phyloP scores from a whole-genome alignment of 2,888 invertebrate genomes.

The Drosophila yooni region DNA sequence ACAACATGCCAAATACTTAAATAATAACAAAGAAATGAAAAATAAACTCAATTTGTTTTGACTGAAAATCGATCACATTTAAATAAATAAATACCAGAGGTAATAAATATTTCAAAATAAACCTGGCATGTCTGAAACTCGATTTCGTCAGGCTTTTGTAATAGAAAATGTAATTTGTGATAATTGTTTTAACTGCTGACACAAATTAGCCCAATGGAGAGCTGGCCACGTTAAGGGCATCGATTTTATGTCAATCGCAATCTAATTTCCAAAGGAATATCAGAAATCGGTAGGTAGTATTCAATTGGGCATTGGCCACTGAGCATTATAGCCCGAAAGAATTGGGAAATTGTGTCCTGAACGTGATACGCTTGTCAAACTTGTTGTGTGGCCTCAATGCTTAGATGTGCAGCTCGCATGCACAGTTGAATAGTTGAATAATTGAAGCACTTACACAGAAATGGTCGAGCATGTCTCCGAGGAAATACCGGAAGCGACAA shows the following conservation, averaged over 20 bases:
- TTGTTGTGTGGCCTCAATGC: constrained; percentile 29
- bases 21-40: neutral
- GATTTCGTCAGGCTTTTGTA: neutral
- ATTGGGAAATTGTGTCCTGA: constrained; percentile 42
- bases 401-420: constrained; percentile 62
- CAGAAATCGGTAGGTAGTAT: constrained; percentile 29
- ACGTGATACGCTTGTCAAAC: constrained; percentile 56
- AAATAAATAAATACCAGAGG: neutral
- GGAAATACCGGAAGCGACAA: constrained; percentile 31
- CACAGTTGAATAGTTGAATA: constrained; percentile 58
- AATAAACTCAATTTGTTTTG: neutral
- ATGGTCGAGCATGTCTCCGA: constrained; percentile 44
- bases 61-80: neutral
- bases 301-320: constrained; percentile 41
- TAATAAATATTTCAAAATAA: neutral
- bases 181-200: constrained; percentile 3
- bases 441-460: constrained; percentile 51
- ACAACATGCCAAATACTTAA: neutral
- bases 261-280: constrained; percentile 14
- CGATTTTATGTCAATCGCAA: constrained; percentile 65
- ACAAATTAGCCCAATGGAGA: constrained; percentile 13
- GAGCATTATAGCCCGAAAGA: constrained; percentile 27
- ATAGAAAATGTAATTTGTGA: neutral
- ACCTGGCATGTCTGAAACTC: neutral
- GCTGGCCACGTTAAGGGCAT: constrained; percentile 28